Evolutionary conservation across 2,797 vertebrate species (phyloP).

Genomic region (Atherinosoma microstoma): DNA sequence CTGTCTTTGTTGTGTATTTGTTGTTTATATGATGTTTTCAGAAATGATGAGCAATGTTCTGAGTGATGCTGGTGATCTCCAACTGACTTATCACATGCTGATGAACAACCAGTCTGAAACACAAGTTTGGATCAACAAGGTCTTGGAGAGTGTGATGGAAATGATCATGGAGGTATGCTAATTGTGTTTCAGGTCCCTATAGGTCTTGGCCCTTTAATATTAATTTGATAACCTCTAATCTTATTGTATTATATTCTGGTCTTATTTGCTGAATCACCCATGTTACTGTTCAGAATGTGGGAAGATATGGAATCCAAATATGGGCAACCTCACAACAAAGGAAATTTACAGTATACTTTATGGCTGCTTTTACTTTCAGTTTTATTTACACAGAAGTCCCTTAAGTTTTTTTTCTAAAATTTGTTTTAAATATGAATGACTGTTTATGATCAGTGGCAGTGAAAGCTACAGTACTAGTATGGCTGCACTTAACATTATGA

Average conservation of each 20-base stretch:
- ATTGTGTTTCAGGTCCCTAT: not conserved
- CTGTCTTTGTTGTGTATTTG: not conserved
- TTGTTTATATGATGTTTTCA: conserved; percentile 52
- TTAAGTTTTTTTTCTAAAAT: not conserved
- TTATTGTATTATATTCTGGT: not conserved
- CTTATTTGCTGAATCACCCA: not conserved
- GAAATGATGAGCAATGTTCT: conserved; percentile 64
- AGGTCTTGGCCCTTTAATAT: not conserved
- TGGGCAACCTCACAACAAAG: not conserved
- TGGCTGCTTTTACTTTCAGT: not conserved
- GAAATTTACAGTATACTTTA: not conserved
- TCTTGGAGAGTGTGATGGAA: conserved; percentile 59
- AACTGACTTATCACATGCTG: conserved; percentile 48
- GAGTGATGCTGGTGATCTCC: conserved; percentile 53
- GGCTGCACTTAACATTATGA: too few relatives aligned
- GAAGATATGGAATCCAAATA: not conserved
- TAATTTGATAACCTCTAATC: not conserved
- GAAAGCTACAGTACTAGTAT: too few relatives aligned
- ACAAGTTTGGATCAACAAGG: conserved; percentile 43
- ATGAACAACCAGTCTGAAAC: conserved; percentile 67
- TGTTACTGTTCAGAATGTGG: not conserved
- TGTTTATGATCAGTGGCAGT: not conserved
- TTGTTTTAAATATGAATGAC: not conserved
- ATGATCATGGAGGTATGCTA: conserved; percentile 64
- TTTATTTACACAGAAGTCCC: not conserved